A percentile compares a stretch with the other conserved stretches of the same genome.
Evolutionary conservation across 2,113 vertebrate species (phyloP).

Genomic region (Crotalus horridus): DNA sequence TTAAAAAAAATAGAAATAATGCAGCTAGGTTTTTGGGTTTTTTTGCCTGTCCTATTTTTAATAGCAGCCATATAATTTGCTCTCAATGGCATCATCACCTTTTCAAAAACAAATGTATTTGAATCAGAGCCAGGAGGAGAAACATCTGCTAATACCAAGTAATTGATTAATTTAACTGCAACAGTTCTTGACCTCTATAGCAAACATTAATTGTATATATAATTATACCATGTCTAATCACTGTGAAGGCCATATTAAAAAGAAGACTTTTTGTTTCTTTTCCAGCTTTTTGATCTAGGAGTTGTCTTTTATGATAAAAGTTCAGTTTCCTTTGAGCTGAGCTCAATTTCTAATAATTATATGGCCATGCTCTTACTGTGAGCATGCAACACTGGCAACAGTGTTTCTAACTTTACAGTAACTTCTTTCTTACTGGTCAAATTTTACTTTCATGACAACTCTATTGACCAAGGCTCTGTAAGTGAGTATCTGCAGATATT

Average conservation of each 20-base stretch:
- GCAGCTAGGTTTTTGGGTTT: background rate
- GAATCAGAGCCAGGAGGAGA: conserved; percentile 26
- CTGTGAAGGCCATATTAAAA: conserved; percentile 7
- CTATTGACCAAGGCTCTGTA: background rate
- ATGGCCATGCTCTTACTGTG: background rate
- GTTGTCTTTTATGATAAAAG: background rate
- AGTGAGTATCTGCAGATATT: background rate
- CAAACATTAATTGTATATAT: background rate
- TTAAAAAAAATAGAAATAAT: conserved; percentile 4
- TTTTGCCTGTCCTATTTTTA: background rate
- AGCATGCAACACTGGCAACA: background rate
- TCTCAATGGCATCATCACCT: rapidly evolving
- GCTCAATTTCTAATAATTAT: background rate
- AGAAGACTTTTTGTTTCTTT: conserved; percentile 3
- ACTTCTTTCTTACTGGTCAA: background rate
- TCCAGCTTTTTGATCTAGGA: conserved; percentile 11
- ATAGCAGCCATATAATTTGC: rapidly evolving
- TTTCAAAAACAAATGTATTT: conserved; percentile 33
- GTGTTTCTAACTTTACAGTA: background rate
- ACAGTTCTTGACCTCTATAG: conserved; percentile 25
- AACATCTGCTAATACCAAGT: conserved; percentile 31
- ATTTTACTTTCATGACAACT: background rate
- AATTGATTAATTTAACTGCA: conserved; percentile 35
- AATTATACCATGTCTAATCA: background rate
- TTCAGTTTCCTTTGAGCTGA: background rate